Evolutionary conservation across 2,113 vertebrate genomes (phyloP).

Genomic region (Phalacrocorax aristotelis): DNA sequence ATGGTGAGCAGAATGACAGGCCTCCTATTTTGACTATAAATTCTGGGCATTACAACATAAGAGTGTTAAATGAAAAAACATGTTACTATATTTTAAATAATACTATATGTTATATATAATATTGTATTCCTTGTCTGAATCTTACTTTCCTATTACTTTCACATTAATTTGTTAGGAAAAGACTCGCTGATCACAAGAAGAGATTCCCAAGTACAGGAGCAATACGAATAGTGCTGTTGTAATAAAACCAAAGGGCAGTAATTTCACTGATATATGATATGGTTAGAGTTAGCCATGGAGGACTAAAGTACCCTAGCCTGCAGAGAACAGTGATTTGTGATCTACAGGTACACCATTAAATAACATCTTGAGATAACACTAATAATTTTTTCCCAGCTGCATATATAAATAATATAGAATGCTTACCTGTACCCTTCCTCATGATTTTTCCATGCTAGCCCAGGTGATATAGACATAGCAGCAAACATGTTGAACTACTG

Average conservation of each 20-base stretch:
- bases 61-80: not conserved
- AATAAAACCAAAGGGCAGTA: not conserved
- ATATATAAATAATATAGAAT: not conserved
- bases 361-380: not conserved
- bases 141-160: not conserved
- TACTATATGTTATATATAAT: not conserved
- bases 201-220: not conserved
- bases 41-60: not conserved
- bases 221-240: not conserved
- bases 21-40: not conserved
- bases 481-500: not conserved
- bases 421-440: not conserved
- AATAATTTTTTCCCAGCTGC: not conserved
- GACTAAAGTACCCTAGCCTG: not conserved
- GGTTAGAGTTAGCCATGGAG: not conserved
- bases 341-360: not conserved
- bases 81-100: not conserved
- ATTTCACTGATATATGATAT: not conserved
- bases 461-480: not conserved
- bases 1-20: not conserved
- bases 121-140: not conserved
- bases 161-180: not conserved
- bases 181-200: not conserved
- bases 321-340: not conserved
- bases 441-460: not conserved